phyloP scores from a whole-genome alignment of 1,140 invertebrate species.

The Drosophila tani region DNA sequence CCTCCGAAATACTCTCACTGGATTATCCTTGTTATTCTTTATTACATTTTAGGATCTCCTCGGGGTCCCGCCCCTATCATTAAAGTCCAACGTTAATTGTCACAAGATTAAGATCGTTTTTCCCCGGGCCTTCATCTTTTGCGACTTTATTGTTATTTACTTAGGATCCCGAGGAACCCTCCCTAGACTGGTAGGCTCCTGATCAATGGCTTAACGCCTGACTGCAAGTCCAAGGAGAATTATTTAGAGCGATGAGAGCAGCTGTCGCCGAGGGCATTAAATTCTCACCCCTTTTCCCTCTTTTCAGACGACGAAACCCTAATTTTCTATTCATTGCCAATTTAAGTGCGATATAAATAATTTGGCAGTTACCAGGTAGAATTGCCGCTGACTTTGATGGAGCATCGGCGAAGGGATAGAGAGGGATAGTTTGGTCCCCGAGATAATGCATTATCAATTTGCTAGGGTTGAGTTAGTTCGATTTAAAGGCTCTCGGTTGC shows the following conservation, averaged over 20 bases:
- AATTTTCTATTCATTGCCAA: slow-evolving; percentile 79
- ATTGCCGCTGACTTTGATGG: slow-evolving; percentile 67
- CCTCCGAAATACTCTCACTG: slow-evolving; percentile 43
- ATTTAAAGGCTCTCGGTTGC: slow-evolving; percentile 56
- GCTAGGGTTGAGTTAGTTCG: slow-evolving; percentile 74
- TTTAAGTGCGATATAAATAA: slow-evolving; percentile 83
- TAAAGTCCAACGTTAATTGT: slow-evolving; percentile 66
- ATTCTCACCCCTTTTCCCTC: slow-evolving; percentile 59
- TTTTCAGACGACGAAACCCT: slow-evolving; percentile 21
- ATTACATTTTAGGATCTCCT: slow-evolving; percentile 16
- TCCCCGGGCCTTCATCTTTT: slow-evolving; percentile 2
- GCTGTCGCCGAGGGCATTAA: slow-evolving; percentile 64
- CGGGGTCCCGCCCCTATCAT: slow-evolving; percentile 64
- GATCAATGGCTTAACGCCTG: slow-evolving; percentile 72
- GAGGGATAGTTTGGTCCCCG: slow-evolving; percentile 16
- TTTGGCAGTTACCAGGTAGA: slow-evolving; percentile 75
- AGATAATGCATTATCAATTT: slow-evolving; percentile 76
- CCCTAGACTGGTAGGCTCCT: slow-evolving; percentile 23
- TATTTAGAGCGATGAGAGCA: slow-evolving; percentile 62
- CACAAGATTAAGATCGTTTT: slow-evolving; percentile 74
- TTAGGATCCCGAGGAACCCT: slow-evolving; percentile 52
- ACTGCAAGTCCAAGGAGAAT: slow-evolving; percentile 48
- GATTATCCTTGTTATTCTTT: slow-evolving; percentile 68
- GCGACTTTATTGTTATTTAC: slow-evolving; percentile 68
- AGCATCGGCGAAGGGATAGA: slow-evolving; percentile 45